Base-by-base conservation (phyloP, 37 sponge, comb jelly and placozoan genomes). In the Haliclona indistincta region DNA sequence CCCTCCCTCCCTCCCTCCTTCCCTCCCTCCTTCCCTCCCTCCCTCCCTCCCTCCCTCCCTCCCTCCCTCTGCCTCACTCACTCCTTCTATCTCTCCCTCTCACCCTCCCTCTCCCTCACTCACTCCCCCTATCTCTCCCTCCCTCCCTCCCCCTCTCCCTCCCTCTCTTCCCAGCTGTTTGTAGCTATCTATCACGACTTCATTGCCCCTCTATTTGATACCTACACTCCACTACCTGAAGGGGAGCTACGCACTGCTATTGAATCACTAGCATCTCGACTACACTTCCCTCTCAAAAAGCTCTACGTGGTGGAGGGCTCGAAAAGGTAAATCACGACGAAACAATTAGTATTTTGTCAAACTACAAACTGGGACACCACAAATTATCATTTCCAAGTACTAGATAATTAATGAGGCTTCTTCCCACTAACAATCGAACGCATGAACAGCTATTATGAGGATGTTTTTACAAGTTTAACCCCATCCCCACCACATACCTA, bases 191-290 rank as follows among this genome's bases (percentile, higher is more conserved):
- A 97, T 67, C 89, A 89, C 36, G 85, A 85, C 63, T 91, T 77
- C 83, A 97, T 97, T 61, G 98, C 98, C n/a, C 98, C 95, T 8
- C 40, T 91, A 33, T 97, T 94, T 89, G 98, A 97, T 77, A 94
- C 80, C 63, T 97, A 82, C 81, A 88, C 93, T 7, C 93, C 93
- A 22, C 86, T 97, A 8, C 95, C 95, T 66, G 89, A 77, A 5
- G 93, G 95, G 3, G 75, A 74, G 17, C 81, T 97, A 15, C 35
- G 69, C 17, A 76, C 87, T 34, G 88, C 84, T 37, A 97, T 97
- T 42, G 87, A 86, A 41, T 58, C 61, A 2, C 81, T 97, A 0
- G 90, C 98, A 56, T 23, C 55, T 3, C 45, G 70, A 22, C 67
- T 97, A 33, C n/a, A 75, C 26, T 97, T 91, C 62, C 98, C 98